Conservation (phyloP, 2,888 invertebrate genomes). For the Synergus itoensis region DNA sequence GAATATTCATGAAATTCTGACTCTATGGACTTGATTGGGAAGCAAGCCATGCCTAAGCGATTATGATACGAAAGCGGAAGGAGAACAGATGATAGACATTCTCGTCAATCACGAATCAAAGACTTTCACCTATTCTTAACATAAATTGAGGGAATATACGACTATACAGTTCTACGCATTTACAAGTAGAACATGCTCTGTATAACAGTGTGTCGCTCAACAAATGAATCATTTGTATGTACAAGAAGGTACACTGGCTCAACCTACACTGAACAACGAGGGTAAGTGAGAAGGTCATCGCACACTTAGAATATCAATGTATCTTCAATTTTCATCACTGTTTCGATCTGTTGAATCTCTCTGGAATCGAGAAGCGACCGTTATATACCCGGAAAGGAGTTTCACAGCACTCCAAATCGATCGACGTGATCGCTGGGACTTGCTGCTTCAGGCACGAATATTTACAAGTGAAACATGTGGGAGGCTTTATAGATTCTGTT, state of each 20-base stretch:
- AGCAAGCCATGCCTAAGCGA: neutral
- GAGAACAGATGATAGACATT: neutral
- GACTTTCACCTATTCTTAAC: slow-evolving; percentile 18
- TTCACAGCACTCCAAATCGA: neutral
- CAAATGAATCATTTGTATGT: slow-evolving; percentile 22
- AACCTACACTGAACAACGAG: neutral
- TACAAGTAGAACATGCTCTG: slow-evolving; percentile 19
- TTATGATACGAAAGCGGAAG: slow-evolving; percentile 10
- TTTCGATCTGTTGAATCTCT: neutral
- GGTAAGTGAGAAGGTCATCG: slow-evolving; percentile 25
- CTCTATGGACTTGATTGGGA: slow-evolving; percentile 27
- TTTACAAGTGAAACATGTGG: neutral
- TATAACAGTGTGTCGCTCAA: neutral
- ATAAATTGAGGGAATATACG: neutral
- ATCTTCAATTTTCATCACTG: neutral
- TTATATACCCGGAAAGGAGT: neutral
- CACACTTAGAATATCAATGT: neutral
- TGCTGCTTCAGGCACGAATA: neutral
- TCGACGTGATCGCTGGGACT: neutral
- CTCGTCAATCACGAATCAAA: slow-evolving; percentile 15
- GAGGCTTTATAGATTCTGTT: neutral
- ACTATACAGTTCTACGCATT: slow-evolving; percentile 13
- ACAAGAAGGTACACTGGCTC: neutral
- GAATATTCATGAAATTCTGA: slow-evolving; percentile 27
- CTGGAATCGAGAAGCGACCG: neutral